A percentile compares a stretch with the other conserved stretches of the same genome.
phyloP scores from a whole-genome alignment of 2,797 vertebrate species.

The Neosilurus hyrtlii region DNA sequence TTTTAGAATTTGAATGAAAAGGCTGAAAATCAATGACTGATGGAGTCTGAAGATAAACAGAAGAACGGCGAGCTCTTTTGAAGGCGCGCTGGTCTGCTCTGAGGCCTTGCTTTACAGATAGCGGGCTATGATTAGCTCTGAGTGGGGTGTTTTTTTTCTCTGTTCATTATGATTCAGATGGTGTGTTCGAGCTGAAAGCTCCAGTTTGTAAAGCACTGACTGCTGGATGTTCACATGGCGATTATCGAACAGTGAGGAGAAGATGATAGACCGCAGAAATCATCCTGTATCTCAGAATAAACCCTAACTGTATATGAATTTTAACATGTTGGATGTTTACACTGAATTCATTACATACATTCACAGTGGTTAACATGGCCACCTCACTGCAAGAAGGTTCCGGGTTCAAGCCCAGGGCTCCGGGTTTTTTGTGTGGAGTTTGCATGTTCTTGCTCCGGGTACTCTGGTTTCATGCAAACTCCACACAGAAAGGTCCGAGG shows the following conservation, averaged over 20 bases:
- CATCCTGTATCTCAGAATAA: background rate
- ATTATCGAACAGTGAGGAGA: background rate
- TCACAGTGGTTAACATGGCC: no score
- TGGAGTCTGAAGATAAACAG: slow-evolving; percentile 38
- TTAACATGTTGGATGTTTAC: background rate
- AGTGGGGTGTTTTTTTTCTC: background rate
- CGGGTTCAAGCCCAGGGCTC: no score
- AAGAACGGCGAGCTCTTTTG: slow-evolving; percentile 33
- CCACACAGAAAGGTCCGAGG: no score
- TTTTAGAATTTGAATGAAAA: slow-evolving; percentile 47
- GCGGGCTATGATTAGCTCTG: slow-evolving; percentile 23
- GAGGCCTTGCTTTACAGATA: slow-evolving; percentile 31
- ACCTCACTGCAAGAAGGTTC: no score
- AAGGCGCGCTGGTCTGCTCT: slow-evolving; percentile 28
- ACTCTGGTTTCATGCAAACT: no score
- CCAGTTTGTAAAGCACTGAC: slow-evolving; percentile 15
- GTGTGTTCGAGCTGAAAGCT: background rate
- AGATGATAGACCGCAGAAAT: background rate
- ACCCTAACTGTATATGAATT: background rate
- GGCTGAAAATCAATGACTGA: slow-evolving; percentile 47
- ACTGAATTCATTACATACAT: background rate
- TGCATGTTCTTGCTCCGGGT: no score
- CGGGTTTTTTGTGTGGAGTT: no score
- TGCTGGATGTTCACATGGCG: background rate
- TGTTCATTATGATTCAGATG: slow-evolving; percentile 28